Conservation (phyloP, 2,113 vertebrate species). For the Ceuthmochares aereus region DNA sequence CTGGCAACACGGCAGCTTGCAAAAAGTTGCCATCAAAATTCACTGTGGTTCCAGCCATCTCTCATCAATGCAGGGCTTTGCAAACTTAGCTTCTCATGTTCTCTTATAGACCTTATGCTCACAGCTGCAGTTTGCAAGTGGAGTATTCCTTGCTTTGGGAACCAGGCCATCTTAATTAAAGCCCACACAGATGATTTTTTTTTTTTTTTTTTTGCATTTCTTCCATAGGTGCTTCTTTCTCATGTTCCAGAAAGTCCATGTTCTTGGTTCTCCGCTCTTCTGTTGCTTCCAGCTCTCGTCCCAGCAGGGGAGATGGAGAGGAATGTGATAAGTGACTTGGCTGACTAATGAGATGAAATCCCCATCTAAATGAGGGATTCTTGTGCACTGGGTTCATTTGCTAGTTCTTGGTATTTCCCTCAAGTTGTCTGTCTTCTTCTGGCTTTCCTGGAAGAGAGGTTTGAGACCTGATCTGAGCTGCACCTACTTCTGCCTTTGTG, state of each 20-base stretch:
- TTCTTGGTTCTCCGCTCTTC: constrained; percentile 5
- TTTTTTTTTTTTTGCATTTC: background rate
- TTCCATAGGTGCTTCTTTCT: background rate
- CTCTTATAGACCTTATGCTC: background rate
- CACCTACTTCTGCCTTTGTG: background rate
- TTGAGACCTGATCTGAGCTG: background rate
- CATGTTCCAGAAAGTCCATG: background rate
- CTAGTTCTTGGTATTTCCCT: background rate
- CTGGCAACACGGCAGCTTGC: background rate
- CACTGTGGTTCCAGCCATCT: fast-evolving
- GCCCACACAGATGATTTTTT: background rate
- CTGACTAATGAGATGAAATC: background rate
- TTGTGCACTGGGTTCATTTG: background rate
- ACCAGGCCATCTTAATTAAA: background rate
- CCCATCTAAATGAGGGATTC: background rate
- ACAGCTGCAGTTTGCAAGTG: background rate
- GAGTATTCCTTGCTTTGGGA: background rate
- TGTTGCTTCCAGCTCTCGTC: background rate
- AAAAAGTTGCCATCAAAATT: background rate
- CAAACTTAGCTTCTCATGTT: background rate
- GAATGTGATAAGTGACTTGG: background rate
- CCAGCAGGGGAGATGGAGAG: background rate
- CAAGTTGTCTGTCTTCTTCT: background rate
- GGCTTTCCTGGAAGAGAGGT: background rate
- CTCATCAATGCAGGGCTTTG: background rate